Percentiles rank a stretch among this genome's conserved stretches.
These are phyloP conservation scores for Rhopalosiphum maidis DNA, from an alignment of 1,140 invertebrate genomes.

Conservation along the genomic window DNA sequence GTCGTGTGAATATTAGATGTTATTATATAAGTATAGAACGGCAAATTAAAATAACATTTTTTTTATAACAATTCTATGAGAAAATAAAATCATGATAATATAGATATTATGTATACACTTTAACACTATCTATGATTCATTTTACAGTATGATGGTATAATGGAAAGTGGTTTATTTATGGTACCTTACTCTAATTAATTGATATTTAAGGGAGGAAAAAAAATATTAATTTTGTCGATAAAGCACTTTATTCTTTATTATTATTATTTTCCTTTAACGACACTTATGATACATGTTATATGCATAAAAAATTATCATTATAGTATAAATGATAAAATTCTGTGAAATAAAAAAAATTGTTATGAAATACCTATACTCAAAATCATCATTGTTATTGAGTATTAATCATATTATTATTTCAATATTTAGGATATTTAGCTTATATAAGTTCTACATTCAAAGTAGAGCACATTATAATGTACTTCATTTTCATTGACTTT, in stretches of 20 bases:
- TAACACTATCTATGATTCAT: neutral
- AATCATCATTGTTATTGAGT: neutral
- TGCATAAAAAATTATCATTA: neutral
- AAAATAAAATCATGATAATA: neutral
- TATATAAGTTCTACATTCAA: too few relatives aligned
- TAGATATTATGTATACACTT: neutral
- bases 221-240: neutral
- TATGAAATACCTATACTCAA: neutral
- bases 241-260: neutral
- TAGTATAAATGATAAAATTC: neutral
- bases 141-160: neutral
- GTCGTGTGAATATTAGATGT: neutral
- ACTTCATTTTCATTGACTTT: too few relatives aligned
- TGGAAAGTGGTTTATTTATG: neutral
- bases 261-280: neutral
- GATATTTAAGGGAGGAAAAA: neutral
- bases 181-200: neutral
- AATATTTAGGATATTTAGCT: neutral
- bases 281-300: neutral
- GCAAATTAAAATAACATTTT: neutral
- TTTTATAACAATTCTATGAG: neutral
- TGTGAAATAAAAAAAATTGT: neutral
- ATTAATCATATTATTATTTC: neutral
- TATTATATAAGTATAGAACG: neutral
- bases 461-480: too few relatives aligned